Conservation (phyloP, 2,113 vertebrate genomes). For the Platanista minor region DNA sequence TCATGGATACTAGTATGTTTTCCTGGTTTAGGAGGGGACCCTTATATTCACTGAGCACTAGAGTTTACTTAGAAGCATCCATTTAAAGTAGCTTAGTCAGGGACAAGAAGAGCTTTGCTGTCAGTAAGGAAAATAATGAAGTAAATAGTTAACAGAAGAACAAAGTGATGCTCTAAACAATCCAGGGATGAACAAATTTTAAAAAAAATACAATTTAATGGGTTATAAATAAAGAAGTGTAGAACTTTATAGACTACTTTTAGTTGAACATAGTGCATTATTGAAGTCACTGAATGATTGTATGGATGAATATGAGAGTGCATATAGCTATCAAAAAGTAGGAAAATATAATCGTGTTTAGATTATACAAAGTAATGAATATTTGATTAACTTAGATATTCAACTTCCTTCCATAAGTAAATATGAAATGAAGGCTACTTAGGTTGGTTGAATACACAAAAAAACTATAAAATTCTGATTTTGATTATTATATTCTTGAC, state of each 20-base stretch:
- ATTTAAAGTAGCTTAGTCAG: not conserved
- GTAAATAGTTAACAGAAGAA: not conserved
- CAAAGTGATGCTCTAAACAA: not conserved
- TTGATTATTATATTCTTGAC: not conserved
- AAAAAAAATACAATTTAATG: not conserved
- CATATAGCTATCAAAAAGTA: not conserved
- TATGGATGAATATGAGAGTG: not conserved
- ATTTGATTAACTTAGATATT: not conserved
- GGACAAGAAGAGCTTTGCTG: not conserved
- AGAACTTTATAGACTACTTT: not conserved
- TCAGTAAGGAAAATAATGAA: not conserved
- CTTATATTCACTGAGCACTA: not conserved
- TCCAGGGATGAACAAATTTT: not conserved
- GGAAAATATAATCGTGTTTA: not conserved
- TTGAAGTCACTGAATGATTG: not conserved
- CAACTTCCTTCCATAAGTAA: not conserved
- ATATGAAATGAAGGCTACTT: not conserved
- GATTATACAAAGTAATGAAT: not conserved
- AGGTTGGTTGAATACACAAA: not conserved
- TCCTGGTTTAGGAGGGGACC: not conserved
- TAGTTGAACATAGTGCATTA: not conserved
- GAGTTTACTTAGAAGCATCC: not conserved
- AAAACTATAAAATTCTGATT: not conserved
- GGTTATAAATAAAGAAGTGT: not conserved
- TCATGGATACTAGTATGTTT: not conserved